Conservation (phyloP, 2,888 invertebrate species). For the Drosophila bunnanda region DNA sequence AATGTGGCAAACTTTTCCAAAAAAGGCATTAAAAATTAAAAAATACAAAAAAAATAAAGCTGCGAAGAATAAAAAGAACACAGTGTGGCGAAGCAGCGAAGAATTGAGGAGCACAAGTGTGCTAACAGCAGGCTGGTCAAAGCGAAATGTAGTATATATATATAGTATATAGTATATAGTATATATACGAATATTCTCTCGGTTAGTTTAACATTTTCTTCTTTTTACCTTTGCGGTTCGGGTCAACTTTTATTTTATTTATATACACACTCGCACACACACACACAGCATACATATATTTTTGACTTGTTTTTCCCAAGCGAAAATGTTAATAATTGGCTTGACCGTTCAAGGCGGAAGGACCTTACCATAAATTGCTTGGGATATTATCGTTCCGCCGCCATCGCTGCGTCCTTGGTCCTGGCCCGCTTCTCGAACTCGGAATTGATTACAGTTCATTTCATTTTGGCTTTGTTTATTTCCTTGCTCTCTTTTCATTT, state of each 20-base stretch:
- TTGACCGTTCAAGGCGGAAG: conserved; percentile 53
- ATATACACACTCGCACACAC: neutral
- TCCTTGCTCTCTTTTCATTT: conserved; percentile 40
- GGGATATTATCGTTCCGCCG: conserved; percentile 62
- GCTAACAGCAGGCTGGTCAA: conserved; percentile 36
- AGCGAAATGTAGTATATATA: conserved; percentile 25
- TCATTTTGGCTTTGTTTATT: conserved; percentile 63
- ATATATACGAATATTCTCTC: conserved; percentile 9
- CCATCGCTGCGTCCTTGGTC: conserved; percentile 1
- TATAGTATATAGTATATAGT: neutral
- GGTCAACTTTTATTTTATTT: conserved; percentile 30
- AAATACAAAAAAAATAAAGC: conserved; percentile 18
- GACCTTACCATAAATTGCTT: conserved; percentile 65
- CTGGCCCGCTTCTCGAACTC: conserved; percentile 40
- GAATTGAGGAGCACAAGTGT: conserved; percentile 17
- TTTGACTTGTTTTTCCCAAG: conserved; percentile 30
- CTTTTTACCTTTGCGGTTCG: conserved; percentile 62
- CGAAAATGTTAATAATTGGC: conserved; percentile 73
- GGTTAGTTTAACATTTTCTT: conserved; percentile 58
- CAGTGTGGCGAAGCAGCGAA: conserved; percentile 9
- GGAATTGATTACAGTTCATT: conserved; percentile 77
- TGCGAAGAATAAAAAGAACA: neutral
- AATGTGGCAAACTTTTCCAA: conserved; percentile 60
- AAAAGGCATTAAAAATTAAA: conserved; percentile 69
- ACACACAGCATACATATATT: neutral